phyloP scores from a whole-genome alignment of 2,113 vertebrate species.

The Ginglymostoma cirratum region DNA sequence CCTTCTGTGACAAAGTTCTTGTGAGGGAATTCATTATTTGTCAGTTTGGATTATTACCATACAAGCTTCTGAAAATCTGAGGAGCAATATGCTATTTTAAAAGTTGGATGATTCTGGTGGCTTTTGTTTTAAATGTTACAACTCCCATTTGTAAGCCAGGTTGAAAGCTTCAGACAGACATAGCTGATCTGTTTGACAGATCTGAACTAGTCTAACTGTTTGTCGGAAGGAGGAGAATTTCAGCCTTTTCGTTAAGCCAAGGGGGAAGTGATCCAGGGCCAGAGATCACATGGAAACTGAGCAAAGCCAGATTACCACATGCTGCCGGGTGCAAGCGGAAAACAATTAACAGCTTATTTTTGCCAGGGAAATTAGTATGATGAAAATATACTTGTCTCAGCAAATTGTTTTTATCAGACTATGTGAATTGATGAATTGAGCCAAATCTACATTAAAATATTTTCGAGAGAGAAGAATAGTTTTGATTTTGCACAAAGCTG shows the following conservation, averaged over 20 bases:
- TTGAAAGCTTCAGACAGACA: background rate
- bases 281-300: background rate
- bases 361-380: background rate
- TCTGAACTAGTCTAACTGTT: background rate
- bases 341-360: background rate
- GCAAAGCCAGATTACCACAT: background rate
- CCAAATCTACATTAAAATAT: background rate
- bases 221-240: background rate
- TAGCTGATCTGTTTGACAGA: background rate
- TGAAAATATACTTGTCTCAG: background rate
- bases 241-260: background rate
- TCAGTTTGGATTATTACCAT: background rate
- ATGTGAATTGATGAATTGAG: background rate
- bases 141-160: background rate
- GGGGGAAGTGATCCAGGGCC: background rate
- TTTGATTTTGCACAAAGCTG: background rate
- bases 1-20: background rate
- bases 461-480: background rate
- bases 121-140: background rate
- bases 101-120: background rate
- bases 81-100: background rate
- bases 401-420: slow-evolving; percentile 8
- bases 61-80: background rate
- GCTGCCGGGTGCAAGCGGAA: background rate
- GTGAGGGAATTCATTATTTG: background rate